Base-by-base conservation (phyloP, 2,113 vertebrate genomes). In the Triplophysa dalaica region DNA sequence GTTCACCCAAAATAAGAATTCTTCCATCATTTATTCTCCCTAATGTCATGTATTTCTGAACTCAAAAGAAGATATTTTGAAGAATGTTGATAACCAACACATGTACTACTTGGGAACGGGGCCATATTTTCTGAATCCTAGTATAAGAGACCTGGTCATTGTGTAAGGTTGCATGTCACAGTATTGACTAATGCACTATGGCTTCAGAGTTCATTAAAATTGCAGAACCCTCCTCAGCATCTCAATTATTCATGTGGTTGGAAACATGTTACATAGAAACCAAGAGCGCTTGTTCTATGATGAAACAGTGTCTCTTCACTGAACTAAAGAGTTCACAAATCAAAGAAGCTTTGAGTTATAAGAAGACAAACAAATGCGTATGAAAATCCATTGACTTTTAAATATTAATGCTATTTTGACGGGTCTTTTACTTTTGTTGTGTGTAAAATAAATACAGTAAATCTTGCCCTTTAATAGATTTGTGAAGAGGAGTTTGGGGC, bases 201-300 rank as follows among this genome's bases (percentile, higher is more conserved):
- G 33, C 48, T 80, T 60, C 10, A 4, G 24, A 33, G 16, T 54
- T 80, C 74, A 83, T 83, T 72, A 83, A 83, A 83, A 60, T 63
- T 81, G 74, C 70, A 80, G 13, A 72, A 77, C 12, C 52, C 67
- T 77, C 66, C 70, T 80, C 70, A 77, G 14, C 61, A 10, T n/a
- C n/a, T 82, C n/a, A 82, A 82, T 82, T 77, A 82, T 82, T 82
- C 67, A 82, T 72, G 48, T 13, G 11, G 8, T 50, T 65, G 67
- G 75, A 81, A 82, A 72, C 76, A 73, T 77, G 75, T 78, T 65
- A 62, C 74, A 72, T 69, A 58, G 67, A 56, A 70, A 78, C 54
- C 75, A 60, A 77, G 81, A 78, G 73, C 41, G 38, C 54, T 80
- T 50, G n/a, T 26, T 43, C 17, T 54, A 48, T 58, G 54, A 64